Base-by-base conservation (phyloP, 2,888 invertebrate genomes). In the Oscheius sp. region DNA sequence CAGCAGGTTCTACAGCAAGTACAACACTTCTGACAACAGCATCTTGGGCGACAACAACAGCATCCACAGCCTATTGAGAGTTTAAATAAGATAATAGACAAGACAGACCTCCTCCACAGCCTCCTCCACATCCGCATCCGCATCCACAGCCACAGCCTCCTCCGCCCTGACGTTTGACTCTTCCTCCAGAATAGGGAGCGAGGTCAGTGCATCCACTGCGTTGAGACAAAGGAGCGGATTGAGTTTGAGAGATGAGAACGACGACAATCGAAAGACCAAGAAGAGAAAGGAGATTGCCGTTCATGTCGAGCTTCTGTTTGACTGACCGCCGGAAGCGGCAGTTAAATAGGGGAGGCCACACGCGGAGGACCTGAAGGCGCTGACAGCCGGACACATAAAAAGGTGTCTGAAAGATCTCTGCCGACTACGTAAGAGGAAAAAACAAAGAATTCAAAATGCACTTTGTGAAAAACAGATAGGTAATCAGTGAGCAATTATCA, bases 291-390 rank as follows among this genome's bases (percentile, higher is more conserved):
- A 65, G 65, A 32, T 29, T 48, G 65, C 51, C 48, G 51, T 65
- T 65, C 65, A 65, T 65, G 47, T 65, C 50, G 29, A 29, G 42
- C 42, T 33, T n/a, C 32, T 37, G 42, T 47, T 29, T 47, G 63
- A 13, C 63, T 60, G 60, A 60, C 60, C 60, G 60, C 35, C 10
- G 58, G 60, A 29, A 33, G 37, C n/a, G 47, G 21, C 10, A 29
- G 32, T 33, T 50, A 50, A n/a, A 33, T 50, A 65, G 33, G 32
- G 10, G 33, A 21, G 33, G 65, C 48, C 33, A 21, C 50, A 48
- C 50, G 59, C 65, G 65, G 48, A 32, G 65, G 65, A 50, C 65
- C 65, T 65, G 65, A 21, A 50, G 29, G 48, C 65, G 51, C 21
- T 65, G 65, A 48, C 65, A 65, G 65, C 32, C 33, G 33, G 65